Base-by-base conservation (phyloP, 1,140 invertebrate genomes). In the Bombus soroeensis region DNA sequence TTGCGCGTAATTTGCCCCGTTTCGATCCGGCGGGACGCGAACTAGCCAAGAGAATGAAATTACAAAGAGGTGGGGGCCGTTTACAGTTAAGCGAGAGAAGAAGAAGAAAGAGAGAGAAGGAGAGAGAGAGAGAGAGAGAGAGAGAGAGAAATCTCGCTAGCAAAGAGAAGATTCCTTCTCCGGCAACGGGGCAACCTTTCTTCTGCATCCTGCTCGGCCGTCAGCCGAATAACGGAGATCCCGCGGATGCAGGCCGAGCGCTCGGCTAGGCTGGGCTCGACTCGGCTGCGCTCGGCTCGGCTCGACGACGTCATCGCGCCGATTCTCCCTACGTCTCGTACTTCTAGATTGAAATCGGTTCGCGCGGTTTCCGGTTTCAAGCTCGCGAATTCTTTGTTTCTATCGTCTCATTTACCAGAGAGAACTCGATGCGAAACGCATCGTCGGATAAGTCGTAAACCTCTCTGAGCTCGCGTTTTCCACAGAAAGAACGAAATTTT, bases 81-180 rank as follows among this genome's bases (percentile, higher is more conserved):
- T 87, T 87, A 87, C 86, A 85, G 86, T 87, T 87, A 87, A 37
- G 6, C 76, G 68, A 59, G 47, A 66, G 47, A 53, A 53, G 47
- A 53, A 53, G 5, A 53, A 53, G 18, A 22, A 47, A 53, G 47
- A 22, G 5, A 53, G 47, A 53, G 18, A 47, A 15, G 5, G 47
- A 47, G 47, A 53, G 5, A 22, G 47, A 53, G 15, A 47, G 47
- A 39, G 37, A 39, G 37, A 39, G 37, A 39, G 37, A 47, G 53
- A 28, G 22, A 15, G 47, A 81, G 87, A 80, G 71, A 84, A n/a
- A 82, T 72, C 28, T 34, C 41, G 28, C 72, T n/a, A 5, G 71
- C 28, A 34, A 66, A 15, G 37, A 62, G 41, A 64, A 68, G 78
- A 73, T 75, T 83, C 73, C 28, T 68, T 77, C 59, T 68, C 81